A percentile compares a stretch with the other conserved stretches of the same genome.
Evolutionary conservation across 1,140 invertebrate species (phyloP).

Genomic region (Ceratina calcarata): DNA sequence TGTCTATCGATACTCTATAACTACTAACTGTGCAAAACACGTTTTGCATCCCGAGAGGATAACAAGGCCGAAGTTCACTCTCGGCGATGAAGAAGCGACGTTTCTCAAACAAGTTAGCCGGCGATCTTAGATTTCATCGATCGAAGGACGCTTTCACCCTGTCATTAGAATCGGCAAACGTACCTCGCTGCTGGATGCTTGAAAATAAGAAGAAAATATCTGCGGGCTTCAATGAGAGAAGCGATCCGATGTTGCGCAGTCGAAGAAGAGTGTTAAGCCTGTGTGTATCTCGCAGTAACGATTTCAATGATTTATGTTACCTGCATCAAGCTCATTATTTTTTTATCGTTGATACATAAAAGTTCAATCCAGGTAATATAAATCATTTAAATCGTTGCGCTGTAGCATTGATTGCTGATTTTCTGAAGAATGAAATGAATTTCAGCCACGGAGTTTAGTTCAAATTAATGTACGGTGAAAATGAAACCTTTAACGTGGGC

Average conservation of each 20-base stretch:
- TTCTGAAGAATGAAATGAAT: no score
- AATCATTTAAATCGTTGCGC: no score
- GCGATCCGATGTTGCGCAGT: constrained; percentile 7
- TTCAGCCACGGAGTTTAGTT: no score
- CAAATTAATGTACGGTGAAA: no score
- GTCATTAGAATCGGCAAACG: constrained; percentile 37
- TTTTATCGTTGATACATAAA: no score
- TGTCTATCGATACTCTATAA: neutral
- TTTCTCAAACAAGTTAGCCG: constrained; percentile 24
- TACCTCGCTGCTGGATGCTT: no score
- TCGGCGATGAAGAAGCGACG: neutral
- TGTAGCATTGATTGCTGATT: no score
- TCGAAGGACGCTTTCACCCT: constrained; percentile 51
- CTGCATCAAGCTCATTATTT: no score
- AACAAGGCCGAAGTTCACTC: neutral
- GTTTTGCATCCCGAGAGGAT: neutral
- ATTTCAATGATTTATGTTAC: neutral
- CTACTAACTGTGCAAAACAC: neutral
- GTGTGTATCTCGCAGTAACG: neutral
- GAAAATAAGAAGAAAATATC: neutral
- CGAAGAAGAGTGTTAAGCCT: neutral
- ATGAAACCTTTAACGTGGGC: no score
- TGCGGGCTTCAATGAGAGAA: neutral
- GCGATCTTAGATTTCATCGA: constrained; percentile 6
- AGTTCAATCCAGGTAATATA: no score